Base-by-base conservation (phyloP, 2,888 invertebrate genomes). In the Sicus ferrugineus region DNA sequence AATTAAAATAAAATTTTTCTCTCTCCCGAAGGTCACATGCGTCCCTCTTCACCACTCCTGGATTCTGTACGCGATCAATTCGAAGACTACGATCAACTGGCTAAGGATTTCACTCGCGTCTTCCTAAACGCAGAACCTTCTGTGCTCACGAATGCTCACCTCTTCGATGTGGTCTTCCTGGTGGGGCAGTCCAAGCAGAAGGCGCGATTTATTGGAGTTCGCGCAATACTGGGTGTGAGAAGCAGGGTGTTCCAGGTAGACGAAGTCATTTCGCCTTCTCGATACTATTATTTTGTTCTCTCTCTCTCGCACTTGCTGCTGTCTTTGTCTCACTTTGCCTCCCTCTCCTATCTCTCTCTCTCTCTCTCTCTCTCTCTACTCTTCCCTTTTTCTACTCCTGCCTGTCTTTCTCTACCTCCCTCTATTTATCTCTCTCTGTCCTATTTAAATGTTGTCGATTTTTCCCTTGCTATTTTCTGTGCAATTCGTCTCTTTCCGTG, bases 41-140 rank as follows among this genome's bases (percentile, higher is more conserved):
- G 96, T 79, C 96, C 96, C 0, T 96, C 95, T 0, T 95, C 95
- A 23, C 96, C 96, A 0, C 88, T 97, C 46, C 87, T 96, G 76
- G 96, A 97, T 85, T 95, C 95, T 5, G 96, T 96, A 50, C 88
- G 96, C 77, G 96, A 96, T 86, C 93, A 95, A 82, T 96, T 96
- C 83, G 96, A 96, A 86, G 95, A 95, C 85, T 95, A 96, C 86
- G 96, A 96, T 84, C 95, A 95, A 83, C 87, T 96, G 69, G 95
- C 96, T 42, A 95, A 95, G 85, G 96, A 96, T 86, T 96, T 96
- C 84, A 94, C 95, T 9, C 88, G 91, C 77, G 93, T 93, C 77
- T 96, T 96, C 86, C 88, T 95, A 69, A 95, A 96, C 85, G 91
- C 89, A 77, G 92, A 94, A 78, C 90, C 92, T 72, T 94, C 94